Evolutionary conservation across 2,888 invertebrate species (phyloP), one percentile per base, ranked within the genome.

Genomic region (Himalopsyche anomala): DNA sequence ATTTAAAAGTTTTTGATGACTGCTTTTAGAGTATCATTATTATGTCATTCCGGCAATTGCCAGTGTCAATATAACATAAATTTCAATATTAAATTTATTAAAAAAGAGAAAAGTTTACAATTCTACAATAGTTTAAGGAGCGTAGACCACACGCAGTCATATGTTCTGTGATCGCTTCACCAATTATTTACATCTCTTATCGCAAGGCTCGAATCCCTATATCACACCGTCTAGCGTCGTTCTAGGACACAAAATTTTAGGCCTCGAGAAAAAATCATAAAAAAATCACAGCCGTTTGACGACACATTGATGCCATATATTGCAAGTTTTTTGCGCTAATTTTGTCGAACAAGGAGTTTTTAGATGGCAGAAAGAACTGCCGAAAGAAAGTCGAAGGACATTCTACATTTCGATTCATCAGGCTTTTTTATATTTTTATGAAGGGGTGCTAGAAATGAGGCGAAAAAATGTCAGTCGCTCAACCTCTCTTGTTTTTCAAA

Each of bases 161-260:
- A 62, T 81, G 54, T 38, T 62, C 36, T 69, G 55, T 51, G 74
- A 85, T 83, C 84, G 80, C 82, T 54, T 79, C 62, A 51, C 84
- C 86, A 85, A 87, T 87, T 87, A 87, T 82, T 85, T 85, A 85
- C 79, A 85, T 80, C 54, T 87, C 80, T 85, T 87, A 85, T 85
- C 87, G 62, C 80, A 42, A 28, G 12, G n/a, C n/a, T 54, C 45
- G 42, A 80, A 42, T n/a, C 80, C 42, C 40, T 12, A 5, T 5
- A 62, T 62, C 62, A 62, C 62, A 62, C 62, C 62, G 19, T 62
- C 62, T 62, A 19, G 15, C 62, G 19, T 62, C 62, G 19, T 62
- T 62, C 19, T 62, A 62, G 19, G 51, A 51, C 51, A 51, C 51
- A 2, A 51, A 51, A 51, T 15, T 15, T 51, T 51, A 51, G 51